Base-by-base conservation (phyloP, 92 coral and sea anemone genomes). In the Bergia sp. region DNA sequence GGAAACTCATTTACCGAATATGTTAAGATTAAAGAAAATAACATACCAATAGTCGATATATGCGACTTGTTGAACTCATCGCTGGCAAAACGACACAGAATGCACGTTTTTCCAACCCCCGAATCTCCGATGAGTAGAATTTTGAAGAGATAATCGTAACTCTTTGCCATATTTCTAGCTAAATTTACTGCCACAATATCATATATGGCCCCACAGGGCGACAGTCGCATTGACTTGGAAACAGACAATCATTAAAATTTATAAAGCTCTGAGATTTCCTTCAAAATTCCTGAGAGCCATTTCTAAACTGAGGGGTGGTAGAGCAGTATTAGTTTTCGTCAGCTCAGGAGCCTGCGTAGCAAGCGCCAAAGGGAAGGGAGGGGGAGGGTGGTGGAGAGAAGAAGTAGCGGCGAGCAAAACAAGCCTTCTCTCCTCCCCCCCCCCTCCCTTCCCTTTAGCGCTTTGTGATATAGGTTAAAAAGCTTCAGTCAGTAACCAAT, bases 11-110 rank as follows among this genome's bases (percentile, higher is more conserved):
- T 49, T 7, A 8, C 50, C 40, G 45, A 85, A 16, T 23, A 11
- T 10, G 23, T 13, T 36, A 53, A 11, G 2, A 29, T 37, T 45
- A 2, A 55, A 49, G 79, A 64, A 86, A 65, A 71, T 45, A 89
- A 79, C 95, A 85, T 88, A 97, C 99, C 99, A 81, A 97, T 97
- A 71, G 99, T 97, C 64, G 99, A 95, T 73, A 97, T 91, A 82
- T 97, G 99, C 43, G 99, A 94, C 80, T 95, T 93, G 93, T 97
- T 97, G 85, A 97, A 97, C 45, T 97, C 99, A 84, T 97, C 97
- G 87, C 92, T 97, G 40, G 99, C 99, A 84, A 97, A 97, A 66
- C 99, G 94, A 78, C 99, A 97, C 11, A 97, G 92, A 86, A 97
- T 95, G 86, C 99, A 97, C 21, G 99, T 97, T 91, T 97, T 97